Evolutionary conservation across 2,113 vertebrate species (phyloP).

Genomic region (Gambusia affinis): DNA sequence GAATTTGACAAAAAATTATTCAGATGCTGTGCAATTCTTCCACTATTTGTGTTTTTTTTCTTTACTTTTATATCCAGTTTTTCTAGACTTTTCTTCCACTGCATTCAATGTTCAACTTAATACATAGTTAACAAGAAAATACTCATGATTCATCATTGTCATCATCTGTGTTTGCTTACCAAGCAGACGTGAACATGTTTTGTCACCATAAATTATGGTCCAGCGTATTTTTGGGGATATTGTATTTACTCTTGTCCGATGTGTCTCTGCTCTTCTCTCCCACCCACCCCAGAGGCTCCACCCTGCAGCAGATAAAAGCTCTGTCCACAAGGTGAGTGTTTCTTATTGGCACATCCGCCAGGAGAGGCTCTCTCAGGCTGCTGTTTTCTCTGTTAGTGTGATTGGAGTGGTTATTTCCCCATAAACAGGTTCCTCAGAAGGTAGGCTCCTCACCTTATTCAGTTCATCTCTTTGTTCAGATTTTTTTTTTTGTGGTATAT

Average conservation of each 20-base stretch:
- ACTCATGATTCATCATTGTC: conserved; percentile 32
- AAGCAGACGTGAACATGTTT: conserved; percentile 32
- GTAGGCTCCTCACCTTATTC: conserved; percentile 46
- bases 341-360: conserved; percentile 61
- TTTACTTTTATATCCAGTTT: background rate
- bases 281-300: conserved; percentile 61
- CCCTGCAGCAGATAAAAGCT: conserved; percentile 73
- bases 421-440: conserved; percentile 50
- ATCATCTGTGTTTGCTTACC: conserved; percentile 18
- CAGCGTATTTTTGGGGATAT: conserved; percentile 27
- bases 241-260: conserved; percentile 30
- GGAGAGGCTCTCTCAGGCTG: conserved; percentile 42
- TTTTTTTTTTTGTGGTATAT: background rate
- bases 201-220: conserved; percentile 41
- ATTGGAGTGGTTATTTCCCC: conserved; percentile 60
- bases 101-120: conserved; percentile 18
- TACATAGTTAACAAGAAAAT: conserved; percentile 30
- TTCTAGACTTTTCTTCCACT: background rate
- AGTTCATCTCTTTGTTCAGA: background rate
- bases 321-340: conserved; percentile 63
- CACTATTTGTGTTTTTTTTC: background rate
- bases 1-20: too few relatives aligned
- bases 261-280: conserved; percentile 10
- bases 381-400: conserved; percentile 32
- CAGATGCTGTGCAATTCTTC: background rate